Base-by-base conservation (phyloP, 2,888 invertebrate genomes). In the Melipona bicolor region DNA sequence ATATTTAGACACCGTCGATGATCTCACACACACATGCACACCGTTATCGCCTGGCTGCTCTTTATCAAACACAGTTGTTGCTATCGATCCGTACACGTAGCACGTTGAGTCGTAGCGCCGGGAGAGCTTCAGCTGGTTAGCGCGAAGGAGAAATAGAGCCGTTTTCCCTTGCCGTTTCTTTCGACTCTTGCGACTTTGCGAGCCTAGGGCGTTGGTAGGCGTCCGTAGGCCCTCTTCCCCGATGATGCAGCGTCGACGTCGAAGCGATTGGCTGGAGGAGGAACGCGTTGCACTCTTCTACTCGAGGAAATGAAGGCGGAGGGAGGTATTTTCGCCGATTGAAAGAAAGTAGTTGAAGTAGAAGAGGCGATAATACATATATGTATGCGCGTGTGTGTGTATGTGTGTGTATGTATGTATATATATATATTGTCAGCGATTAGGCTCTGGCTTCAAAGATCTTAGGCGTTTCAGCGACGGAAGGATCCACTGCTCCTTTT, bases 1-100 rank as follows among this genome's bases (percentile, higher is more conserved):
- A 83, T 83, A 69, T 62, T 82, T 83, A 83, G 84, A 84, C 43
- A 43, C 79, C 84, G 84, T n/a, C 36, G 73, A 64, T 67, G 71
- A 80, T 71, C 64, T 59, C 59, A 36, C 52, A 56, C 54, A 27
- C 27, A 27, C 27, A 2, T 27, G 19, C 68, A 59, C 56, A 50
- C 59, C 54, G 70, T 73, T 77, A 84, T 80, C 85, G 43, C 65
- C 80, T 67, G 13, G 72, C 64, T 61, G n/a, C 69, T 67, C 77
- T 74, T 84, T 85, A 84, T 84, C 84, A 56, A 56, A 52, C 65
- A 61, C 65, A 32, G 62, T 59, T 27, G 79, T 59, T 27, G 79
- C 83, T 84, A 79, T 84, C 79, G 79, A 83, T 75, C 78, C 43
- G 43, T 43, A 43, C 43, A 43, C 43, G 84, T 19, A 11, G 68